phyloP scores from a whole-genome alignment of 1,140 invertebrate species.

The Anastatus disparis region DNA sequence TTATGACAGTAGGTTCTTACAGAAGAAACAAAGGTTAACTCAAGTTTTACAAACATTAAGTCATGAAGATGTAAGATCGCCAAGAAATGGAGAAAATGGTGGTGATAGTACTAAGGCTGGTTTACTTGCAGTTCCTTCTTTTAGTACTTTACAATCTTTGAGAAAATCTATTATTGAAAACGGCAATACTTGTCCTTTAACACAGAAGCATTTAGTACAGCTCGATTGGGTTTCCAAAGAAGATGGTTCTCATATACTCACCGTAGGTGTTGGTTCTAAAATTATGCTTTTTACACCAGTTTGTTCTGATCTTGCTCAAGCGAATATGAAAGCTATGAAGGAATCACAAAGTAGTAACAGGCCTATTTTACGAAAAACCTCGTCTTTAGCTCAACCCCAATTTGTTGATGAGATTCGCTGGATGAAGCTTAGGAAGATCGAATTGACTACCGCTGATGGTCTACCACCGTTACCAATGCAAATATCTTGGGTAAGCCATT shows the following conservation, averaged over 20 bases:
- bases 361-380: constrained; percentile 86
- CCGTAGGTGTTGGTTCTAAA: constrained; percentile 95
- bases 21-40: constrained; percentile 80
- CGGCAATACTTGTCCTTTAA: constrained; percentile 88
- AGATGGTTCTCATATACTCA: constrained; percentile 97
- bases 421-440: constrained; percentile 94
- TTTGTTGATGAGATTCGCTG: constrained; percentile 91
- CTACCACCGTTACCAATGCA: constrained; percentile 97
- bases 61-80: constrained; percentile 68
- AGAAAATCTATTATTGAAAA: constrained; percentile 90
- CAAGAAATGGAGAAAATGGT: constrained; percentile 62
- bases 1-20: constrained; percentile 82
- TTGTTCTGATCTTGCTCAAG: constrained; percentile 89
- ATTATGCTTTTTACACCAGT: constrained; percentile 86
- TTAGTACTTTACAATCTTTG: constrained; percentile 90
- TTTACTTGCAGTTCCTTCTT: constrained; percentile 89
- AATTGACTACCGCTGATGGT: constrained; percentile 93
- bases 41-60: constrained; percentile 74
- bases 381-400: constrained; percentile 83
- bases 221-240: constrained; percentile 99
- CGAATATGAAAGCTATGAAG: constrained; percentile 89
- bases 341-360: constrained; percentile 82
- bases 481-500: constrained; percentile 89
- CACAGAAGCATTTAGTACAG: constrained; percentile 90
- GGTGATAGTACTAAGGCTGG: constrained; percentile 64